phyloP scores from a whole-genome alignment of 2,888 invertebrate genomes.

The Monopis laevigella region DNA sequence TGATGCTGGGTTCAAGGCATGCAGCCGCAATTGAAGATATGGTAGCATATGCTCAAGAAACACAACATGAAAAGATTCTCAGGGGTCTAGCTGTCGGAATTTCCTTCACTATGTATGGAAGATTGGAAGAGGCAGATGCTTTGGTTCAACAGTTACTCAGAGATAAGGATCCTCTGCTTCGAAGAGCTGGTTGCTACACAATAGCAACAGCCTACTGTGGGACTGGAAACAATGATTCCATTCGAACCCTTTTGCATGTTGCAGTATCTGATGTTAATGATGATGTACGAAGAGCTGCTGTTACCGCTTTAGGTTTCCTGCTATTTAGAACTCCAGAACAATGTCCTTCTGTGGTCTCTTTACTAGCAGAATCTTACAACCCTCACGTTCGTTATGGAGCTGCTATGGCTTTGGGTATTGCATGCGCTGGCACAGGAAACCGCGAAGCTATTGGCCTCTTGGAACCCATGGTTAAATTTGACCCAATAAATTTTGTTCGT shows the following conservation, averaged over 20 bases:
- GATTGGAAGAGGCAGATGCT: slow-evolving; percentile 95
- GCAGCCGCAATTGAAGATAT: slow-evolving; percentile 91
- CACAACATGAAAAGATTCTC: slow-evolving; percentile 98
- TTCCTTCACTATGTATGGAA: slow-evolving; percentile 95
- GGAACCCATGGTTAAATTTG: slow-evolving; percentile 97
- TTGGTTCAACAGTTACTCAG: slow-evolving; percentile 88
- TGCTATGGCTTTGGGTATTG: slow-evolving; percentile 98
- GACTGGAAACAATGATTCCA: slow-evolving; percentile 96
- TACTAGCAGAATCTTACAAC: slow-evolving; percentile 98
- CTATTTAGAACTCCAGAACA: slow-evolving; percentile 97
- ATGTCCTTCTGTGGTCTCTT: slow-evolving; percentile 95
- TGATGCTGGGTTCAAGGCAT: slow-evolving; percentile 96
- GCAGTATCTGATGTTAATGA: slow-evolving; percentile 99
- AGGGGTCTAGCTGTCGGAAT: slow-evolving; percentile 97
- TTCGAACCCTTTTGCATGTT: slow-evolving; percentile 91
- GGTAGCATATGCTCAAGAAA: slow-evolving; percentile 94
- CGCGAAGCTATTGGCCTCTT: slow-evolving; percentile 94
- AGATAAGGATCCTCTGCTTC: slow-evolving; percentile 94
- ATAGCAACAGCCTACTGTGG: slow-evolving; percentile 99
- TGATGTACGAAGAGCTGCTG: slow-evolving; percentile 97
- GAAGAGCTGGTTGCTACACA: slow-evolving; percentile 97
- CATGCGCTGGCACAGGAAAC: slow-evolving; percentile 98
- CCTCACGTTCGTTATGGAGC: slow-evolving; percentile 99
- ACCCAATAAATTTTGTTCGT: slow-evolving; percentile 98
- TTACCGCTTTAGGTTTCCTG: slow-evolving; percentile 97